phyloP scores from a whole-genome alignment of 1,140 invertebrate genomes.

The Araneus ventricosus region DNA sequence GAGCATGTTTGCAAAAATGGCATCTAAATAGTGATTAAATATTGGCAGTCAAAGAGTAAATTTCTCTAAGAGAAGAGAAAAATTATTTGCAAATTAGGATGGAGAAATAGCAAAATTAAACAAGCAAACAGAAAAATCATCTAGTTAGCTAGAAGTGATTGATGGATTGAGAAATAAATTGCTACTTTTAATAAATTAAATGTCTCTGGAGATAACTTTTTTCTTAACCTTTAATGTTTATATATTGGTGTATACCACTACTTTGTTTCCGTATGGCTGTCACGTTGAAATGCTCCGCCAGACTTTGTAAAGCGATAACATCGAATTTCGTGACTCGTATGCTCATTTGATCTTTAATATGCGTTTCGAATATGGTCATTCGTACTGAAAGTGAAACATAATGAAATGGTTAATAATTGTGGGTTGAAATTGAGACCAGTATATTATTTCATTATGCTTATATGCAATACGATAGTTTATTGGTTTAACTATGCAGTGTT shows the following conservation, averaged over 20 bases:
- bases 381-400: neutral
- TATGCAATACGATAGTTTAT: too few species aligned
- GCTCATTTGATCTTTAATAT: neutral
- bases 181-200: constrained; percentile 41
- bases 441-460: too few species aligned
- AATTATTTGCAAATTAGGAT: neutral
- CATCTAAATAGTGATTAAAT: too few species aligned
- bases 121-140: neutral
- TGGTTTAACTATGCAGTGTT: too few species aligned
- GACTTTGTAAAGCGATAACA: neutral
- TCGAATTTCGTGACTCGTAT: neutral
- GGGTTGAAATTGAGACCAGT: too few species aligned
- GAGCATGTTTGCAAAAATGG: too few species aligned
- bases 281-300: neutral
- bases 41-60: neutral
- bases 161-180: constrained; percentile 53
- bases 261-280: neutral
- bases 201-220: neutral
- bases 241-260: neutral
- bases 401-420: too few species aligned
- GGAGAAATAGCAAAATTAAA: neutral
- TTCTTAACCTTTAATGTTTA: neutral
- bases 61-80: neutral
- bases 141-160: constrained; percentile 7
- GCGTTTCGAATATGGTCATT: neutral